A percentile compares a stretch with the other conserved stretches of the same genome.
Conservation (phyloP, 1,140 invertebrate species). For the Diorhabda sublineata region DNA sequence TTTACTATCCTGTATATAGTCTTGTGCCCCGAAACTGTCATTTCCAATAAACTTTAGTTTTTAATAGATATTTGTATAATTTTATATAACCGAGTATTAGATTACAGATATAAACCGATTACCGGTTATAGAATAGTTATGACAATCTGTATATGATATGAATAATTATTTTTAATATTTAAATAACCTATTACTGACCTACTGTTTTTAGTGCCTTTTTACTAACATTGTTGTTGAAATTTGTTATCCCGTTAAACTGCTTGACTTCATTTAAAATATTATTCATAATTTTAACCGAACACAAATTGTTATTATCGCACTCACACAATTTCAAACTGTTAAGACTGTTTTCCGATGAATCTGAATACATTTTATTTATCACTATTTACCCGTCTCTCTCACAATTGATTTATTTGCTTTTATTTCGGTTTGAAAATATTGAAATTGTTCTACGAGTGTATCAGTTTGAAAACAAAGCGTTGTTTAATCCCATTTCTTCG, state of each 20-base stretch:
- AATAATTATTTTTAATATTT: neutral
- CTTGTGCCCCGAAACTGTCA: too few relatives aligned
- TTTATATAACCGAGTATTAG: too few relatives aligned
- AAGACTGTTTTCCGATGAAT: constrained; percentile 4
- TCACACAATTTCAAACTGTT: neutral
- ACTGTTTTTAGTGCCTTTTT: constrained; percentile 16
- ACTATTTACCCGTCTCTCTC: too few relatives aligned
- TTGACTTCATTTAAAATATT: constrained; percentile 3
- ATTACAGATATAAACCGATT: too few relatives aligned
- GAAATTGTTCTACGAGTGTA: too few relatives aligned
- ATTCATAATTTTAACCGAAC: constrained; percentile 18
- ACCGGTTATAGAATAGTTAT: too few relatives aligned
- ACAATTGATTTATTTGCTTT: neutral
- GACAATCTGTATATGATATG: too few relatives aligned
- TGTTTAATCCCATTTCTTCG: constrained; percentile 6
- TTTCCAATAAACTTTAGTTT: too few relatives aligned
- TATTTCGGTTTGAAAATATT: too few relatives aligned
- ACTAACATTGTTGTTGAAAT: constrained; percentile 19
- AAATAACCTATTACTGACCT: constrained; percentile 5
- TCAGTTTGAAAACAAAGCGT: neutral
- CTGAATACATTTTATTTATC: constrained; percentile 19
- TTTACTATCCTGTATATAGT: too few relatives aligned
- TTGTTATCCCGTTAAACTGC: constrained; percentile 15
- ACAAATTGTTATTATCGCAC: constrained; percentile 24
- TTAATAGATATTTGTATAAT: too few relatives aligned